Percentiles rank a stretch among this genome's conserved stretches.
These are phyloP conservation scores for Latrodectus hesperus DNA, from an alignment of 2,888 invertebrate genomes.

Conservation along the genomic window DNA sequence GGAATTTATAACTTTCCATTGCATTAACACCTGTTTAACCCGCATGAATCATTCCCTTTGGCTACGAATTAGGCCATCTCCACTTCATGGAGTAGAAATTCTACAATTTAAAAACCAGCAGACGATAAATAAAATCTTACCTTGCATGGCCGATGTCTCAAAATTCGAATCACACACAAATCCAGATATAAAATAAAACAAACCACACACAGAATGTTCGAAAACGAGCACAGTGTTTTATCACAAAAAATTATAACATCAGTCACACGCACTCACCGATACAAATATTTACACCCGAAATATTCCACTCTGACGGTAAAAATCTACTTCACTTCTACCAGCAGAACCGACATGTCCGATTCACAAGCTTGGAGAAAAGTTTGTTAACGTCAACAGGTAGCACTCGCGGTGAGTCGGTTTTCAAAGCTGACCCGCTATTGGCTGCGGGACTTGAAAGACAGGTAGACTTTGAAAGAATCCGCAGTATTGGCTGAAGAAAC, in stretches of 20 bases:
- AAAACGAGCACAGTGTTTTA: constrained; percentile 12
- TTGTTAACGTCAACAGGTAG: constrained; percentile 54
- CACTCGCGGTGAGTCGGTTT: constrained; percentile 4
- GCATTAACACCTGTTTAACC: not conserved
- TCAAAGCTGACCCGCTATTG: constrained; percentile 21
- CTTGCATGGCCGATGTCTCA: not conserved
- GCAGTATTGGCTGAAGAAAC: constrained; percentile 26
- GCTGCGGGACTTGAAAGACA: constrained; percentile 54
- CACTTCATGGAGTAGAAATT: not conserved
- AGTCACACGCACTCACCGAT: not conserved
- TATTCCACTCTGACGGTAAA: not conserved
- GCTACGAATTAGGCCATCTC: constrained; percentile 42
- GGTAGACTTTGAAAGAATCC: constrained; percentile 30
- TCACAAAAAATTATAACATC: not conserved
- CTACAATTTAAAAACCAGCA: not conserved
- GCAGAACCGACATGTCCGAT: not conserved
- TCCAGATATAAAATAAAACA: not conserved
- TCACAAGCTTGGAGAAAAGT: constrained; percentile 12
- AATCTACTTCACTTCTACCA: not conserved
- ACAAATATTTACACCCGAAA: constrained; percentile 31
- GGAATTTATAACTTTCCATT: not conserved
- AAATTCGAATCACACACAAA: not conserved
- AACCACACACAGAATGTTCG: not conserved
- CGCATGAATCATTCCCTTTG: constrained; percentile 4
- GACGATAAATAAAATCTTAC: constrained; percentile 13